A percentile compares a stretch with the other conserved stretches of the same genome.
phyloP scores from a whole-genome alignment of 2,113 vertebrate genomes.

The Cebus imitator region DNA sequence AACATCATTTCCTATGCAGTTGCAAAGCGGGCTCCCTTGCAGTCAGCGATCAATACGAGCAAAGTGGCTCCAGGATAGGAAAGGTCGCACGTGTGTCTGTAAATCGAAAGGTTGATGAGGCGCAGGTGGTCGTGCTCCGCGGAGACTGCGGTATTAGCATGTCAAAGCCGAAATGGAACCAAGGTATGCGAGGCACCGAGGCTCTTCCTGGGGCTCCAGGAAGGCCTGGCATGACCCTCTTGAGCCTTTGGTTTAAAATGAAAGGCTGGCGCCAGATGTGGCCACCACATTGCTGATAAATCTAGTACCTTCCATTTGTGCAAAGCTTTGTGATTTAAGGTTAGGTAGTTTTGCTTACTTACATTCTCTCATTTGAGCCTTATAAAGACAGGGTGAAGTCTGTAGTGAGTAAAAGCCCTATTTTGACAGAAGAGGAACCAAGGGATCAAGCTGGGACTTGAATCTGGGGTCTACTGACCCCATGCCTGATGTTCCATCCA shows the following conservation, averaged over 20 bases:
- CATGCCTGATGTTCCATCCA: background rate
- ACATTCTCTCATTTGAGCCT: background rate
- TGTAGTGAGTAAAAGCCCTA: background rate
- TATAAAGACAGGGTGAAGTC: background rate
- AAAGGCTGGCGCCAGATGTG: background rate
- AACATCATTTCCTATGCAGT: conserved; percentile 5
- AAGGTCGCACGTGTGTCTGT: conserved; percentile 41
- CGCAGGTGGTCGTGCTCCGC: conserved; percentile 38
- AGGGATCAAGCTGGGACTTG: background rate
- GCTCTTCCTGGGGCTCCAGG: background rate
- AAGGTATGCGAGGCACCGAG: background rate
- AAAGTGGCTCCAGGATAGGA: conserved; percentile 13
- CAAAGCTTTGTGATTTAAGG: background rate
- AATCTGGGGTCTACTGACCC: background rate
- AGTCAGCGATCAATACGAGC: conserved; percentile 28
- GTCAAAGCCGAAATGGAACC: conserved; percentile 40
- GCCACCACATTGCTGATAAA: background rate
- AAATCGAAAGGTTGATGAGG: conserved; percentile 44
- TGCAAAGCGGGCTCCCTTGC: conserved; percentile 32
- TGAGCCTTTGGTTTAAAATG: background rate
- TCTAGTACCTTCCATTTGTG: background rate
- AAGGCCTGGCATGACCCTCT: background rate
- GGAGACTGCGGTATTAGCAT: conserved; percentile 47
- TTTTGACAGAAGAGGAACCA: background rate
- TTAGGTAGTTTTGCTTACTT: background rate